Base-by-base conservation (phyloP, 2,888 invertebrate species). In the Adelognathus sp. region DNA sequence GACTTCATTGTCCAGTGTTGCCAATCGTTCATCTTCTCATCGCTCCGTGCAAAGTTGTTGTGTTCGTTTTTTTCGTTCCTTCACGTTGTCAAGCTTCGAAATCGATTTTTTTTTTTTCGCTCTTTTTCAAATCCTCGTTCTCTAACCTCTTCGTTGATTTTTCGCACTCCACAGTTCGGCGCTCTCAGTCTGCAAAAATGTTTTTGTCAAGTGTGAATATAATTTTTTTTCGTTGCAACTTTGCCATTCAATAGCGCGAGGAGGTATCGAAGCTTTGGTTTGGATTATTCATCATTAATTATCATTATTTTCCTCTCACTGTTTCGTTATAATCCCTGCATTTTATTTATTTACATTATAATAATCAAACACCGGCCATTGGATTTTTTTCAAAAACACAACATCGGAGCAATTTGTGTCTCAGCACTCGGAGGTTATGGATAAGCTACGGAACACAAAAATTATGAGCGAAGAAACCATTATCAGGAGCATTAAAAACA, bases 1-100 rank as follows among this genome's bases (percentile, higher is more conserved):
- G 24, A 64, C 58, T 76, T 76, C 52, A 60, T 61, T 11, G 27
- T 66, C 29, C 76, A 72, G 60, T 72, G 71, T n/a, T 67, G 41
- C 66, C 76, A 58, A 18, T 27, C 9, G 46, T 29, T 21, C 31
- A 2, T 31, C 31, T 56, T 54, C 24, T 33, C 14, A 7, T 46
- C 24, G 56, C 24, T 58, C 44, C 56, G 41, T 24, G 36, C n/a
- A n/a, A n/a, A n/a, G n/a, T n/a, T n/a, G n/a, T n/a, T 14, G 24
- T 29, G 18, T 36, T 61, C 14, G 1, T 44, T 7, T 58, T 16
- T 11, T 58, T 27, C 56, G 24, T n/a, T 31, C 33, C 39, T 63
- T 29, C 39, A 31, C 6, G 67, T 41, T 67, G 67, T 44, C 41
- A 29, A 27, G 29, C 58, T 16, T 44, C 29, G 14, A 39, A 27